Evolutionary conservation across 2,797 vertebrate species (phyloP).

Genomic region (Gila robusta): DNA sequence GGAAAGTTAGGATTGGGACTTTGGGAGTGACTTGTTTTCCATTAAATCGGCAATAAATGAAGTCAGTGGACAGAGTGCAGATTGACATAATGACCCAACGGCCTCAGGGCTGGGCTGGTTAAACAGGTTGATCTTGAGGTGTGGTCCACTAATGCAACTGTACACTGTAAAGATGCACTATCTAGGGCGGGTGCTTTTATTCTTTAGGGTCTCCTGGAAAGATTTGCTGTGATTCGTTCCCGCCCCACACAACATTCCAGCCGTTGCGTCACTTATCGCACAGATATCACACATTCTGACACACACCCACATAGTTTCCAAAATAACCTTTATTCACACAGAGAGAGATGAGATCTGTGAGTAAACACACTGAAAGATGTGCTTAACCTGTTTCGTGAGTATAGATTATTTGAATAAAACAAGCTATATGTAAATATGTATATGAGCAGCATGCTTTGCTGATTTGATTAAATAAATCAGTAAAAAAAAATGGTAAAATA

Average conservation of each 20-base stretch:
- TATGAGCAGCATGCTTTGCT: neutral
- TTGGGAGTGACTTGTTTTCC: neutral
- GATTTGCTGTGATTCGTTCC: neutral
- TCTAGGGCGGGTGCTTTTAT: neutral
- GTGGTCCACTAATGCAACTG: neutral
- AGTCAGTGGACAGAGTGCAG: neutral
- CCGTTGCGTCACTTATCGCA: neutral
- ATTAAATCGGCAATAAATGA: neutral
- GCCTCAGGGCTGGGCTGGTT: constrained; percentile 14
- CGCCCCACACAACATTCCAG: neutral
- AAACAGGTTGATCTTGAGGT: neutral
- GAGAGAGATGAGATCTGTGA: neutral
- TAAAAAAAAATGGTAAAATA: no score
- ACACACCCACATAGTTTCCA: neutral
- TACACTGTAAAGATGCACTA: neutral
- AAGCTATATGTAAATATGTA: neutral
- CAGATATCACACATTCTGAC: neutral
- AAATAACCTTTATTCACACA: neutral
- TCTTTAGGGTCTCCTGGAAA: neutral
- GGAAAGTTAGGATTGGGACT: neutral
- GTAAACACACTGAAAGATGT: neutral
- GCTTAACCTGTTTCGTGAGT: neutral
- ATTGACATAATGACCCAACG: neutral
- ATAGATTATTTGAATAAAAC: neutral
- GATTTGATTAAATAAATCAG: neutral